Base-by-base conservation (phyloP, 2,888 invertebrate species). In the Diadegma fenestrale region DNA sequence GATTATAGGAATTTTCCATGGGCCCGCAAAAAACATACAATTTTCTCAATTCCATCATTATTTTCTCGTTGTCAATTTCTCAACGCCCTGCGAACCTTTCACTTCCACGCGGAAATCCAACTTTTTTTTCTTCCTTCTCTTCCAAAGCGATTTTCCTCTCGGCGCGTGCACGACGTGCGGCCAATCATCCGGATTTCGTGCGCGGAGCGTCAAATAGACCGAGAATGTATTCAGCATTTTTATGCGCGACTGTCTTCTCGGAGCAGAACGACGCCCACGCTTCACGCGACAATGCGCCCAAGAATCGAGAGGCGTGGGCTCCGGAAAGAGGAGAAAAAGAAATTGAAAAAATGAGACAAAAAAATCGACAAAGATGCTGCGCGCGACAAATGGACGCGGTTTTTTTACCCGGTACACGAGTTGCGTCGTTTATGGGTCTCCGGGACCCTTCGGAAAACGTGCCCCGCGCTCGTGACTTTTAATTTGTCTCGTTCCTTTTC, bases 151-250 rank as follows among this genome's bases (percentile, higher is more conserved):
- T 83, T 66, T 58, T 26, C 45, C 37, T 33, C 48, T 22, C 68
- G n/a, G 66, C 14, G n/a, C 22, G 33, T 64, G 48, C 30, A 22
- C 14, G 19, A 19, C 43, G 69, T 71, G 77, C 43, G 76, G 17
- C n/a, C 63, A 68, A 78, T 68, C 66, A 78, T 83, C 76, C 71
- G 80, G 54, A 76, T 85, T 77, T 82, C 78, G 69, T 79, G 75
- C 69, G n/a, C n/a, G n/a, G 82, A 85, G 72, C 85, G 71, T 82
- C 76, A 80, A 85, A 82, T 82, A 82, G 79, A 79, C 79, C 82
- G 71, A 71, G 66, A 68, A 54, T 8, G n/a, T 68, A 78, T 66
- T 77, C 51, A 66, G 37, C 33, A 77, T 80, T 75, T 71, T 80
- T 64, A 64, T 72, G 68, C 14, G 58, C 63, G 80, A 19, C 64